Percentiles rank a stretch among this genome's conserved stretches.
phyloP scores from a whole-genome alignment of 1,140 invertebrate species.

The Musca domestica region DNA sequence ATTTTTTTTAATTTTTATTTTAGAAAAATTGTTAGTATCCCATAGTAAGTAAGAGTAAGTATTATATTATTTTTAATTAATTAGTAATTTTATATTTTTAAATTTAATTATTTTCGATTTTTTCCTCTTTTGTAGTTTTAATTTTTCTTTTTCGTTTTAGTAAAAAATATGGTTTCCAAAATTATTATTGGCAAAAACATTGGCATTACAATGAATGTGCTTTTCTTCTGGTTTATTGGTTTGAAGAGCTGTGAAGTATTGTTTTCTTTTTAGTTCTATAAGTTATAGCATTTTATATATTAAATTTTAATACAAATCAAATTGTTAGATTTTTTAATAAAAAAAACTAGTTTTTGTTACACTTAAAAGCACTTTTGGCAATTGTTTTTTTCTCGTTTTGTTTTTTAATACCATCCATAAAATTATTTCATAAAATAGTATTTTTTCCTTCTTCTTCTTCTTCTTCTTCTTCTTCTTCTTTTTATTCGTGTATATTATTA shows the following conservation, averaged over 20 bases:
- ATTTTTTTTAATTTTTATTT: too few species aligned
- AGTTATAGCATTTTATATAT: not conserved
- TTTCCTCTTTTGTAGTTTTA: not conserved
- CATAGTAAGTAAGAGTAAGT: too few species aligned
- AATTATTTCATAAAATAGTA: constrained; percentile 3
- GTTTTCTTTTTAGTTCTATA: not conserved
- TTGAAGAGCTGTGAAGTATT: not conserved
- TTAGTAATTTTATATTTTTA: constrained; percentile 7
- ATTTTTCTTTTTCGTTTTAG: not conserved
- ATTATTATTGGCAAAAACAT: constrained; percentile 13
- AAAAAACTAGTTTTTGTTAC: constrained; percentile 33
- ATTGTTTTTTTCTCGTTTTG: constrained; percentile 10
- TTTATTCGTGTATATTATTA: constrained; percentile 6
- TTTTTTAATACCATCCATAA: constrained; percentile 10
- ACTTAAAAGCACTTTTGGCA: constrained; percentile 53
- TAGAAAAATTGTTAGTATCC: too few species aligned
- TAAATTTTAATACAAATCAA: not conserved
- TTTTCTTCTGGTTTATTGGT: too few species aligned
- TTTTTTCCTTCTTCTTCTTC: constrained; percentile 10
- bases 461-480: not conserved
- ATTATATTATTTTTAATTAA: too few species aligned
- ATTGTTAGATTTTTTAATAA: not conserved
- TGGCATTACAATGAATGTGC: constrained; percentile 14
- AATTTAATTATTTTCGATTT: not conserved
- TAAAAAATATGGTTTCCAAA: not conserved